Conservation (phyloP, 1,140 invertebrate species). For the Ylistrum balloti region DNA sequence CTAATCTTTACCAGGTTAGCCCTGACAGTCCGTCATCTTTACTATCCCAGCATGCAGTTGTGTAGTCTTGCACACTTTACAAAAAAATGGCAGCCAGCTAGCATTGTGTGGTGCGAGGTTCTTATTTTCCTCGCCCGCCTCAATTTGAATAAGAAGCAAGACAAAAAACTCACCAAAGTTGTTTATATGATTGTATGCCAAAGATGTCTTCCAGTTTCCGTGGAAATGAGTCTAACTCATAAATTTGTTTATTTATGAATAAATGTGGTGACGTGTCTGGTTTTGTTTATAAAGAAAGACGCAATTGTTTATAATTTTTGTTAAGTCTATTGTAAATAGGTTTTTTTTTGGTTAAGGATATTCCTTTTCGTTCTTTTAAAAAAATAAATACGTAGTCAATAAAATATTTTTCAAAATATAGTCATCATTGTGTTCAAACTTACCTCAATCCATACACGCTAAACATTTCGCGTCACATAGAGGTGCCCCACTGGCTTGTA, state of each 20-base stretch:
- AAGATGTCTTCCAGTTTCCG: conserved; percentile 37
- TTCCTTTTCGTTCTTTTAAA: conserved; percentile 40
- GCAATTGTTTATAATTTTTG: conserved; percentile 36
- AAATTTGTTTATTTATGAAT: conserved; percentile 40
- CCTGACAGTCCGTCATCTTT: not conserved
- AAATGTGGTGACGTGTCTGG: conserved; percentile 19
- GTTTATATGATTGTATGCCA: conserved; percentile 27
- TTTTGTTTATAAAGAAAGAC: conserved; percentile 40
- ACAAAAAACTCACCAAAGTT: conserved; percentile 34
- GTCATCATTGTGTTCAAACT: not conserved
- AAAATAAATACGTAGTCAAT: conserved; percentile 27
- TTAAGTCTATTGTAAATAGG: conserved; percentile 36
- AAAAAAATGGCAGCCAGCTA: conserved; percentile 16
- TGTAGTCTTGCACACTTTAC: conserved; percentile 18
- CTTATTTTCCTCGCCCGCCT: not conserved
- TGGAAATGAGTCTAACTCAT: conserved; percentile 34
- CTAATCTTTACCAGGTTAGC: conserved; percentile 16
- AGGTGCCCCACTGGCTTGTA: not conserved
- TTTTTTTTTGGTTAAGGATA: conserved; percentile 31
- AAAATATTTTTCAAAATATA: conserved; percentile 31
- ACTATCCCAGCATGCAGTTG: conserved; percentile 32
- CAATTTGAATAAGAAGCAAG: not conserved
- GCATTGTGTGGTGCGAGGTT: not conserved
- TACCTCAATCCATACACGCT: not conserved
- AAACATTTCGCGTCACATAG: not conserved